Evolutionary conservation across 2,888 invertebrate genomes (phyloP), one percentile per base, ranked within the genome.

Genomic region (Pherbina coryleti): DNA sequence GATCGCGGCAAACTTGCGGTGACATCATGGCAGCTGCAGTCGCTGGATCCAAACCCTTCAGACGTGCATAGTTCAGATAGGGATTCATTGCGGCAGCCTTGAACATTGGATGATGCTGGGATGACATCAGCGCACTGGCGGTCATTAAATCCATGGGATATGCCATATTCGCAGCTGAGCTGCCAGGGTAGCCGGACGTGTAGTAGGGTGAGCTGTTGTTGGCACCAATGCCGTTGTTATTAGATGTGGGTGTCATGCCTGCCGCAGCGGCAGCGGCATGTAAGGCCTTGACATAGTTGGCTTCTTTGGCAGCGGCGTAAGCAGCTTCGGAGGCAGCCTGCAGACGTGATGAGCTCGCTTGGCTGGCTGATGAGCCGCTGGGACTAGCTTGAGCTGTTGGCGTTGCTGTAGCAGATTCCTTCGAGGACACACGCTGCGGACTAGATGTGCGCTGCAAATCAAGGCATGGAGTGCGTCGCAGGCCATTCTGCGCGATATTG

Each of bases 1-100:
- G 97, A 89, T 97, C 97, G 78, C 97, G 92, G 88, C 97, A 97
- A 51, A 94, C 92, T 34, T 96, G 94, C 11, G 94, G 93, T 75
- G 94, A 87, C 81, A 94, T 88, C 83, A 94, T 88, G 82, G 94
- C 88, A 91, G 2, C 82, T 55, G 83, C 82, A 53, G 82, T 81
- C 22, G 82, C 78, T 0, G 83, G 85, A 70, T 90, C 90, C 77
- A 89, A 81, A 3, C 89, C 92, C 91, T 97, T 96, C 91, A 97
- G 93, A 81, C 96, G 92, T 5, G 96, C 96, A 86, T 97, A 97
- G 76, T 95, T 94, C 80, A 97, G 91, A 89, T 97, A 97, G 0
- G 97, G 96, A 87, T 94, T 94, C 85, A 94, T 90, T 0, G 92
- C 92, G 81, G 94, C 93, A 81, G 93, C 93, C 90, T 95, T 94